phyloP scores from a whole-genome alignment of 2,113 vertebrate species.

The Hypomesus transpacificus region DNA sequence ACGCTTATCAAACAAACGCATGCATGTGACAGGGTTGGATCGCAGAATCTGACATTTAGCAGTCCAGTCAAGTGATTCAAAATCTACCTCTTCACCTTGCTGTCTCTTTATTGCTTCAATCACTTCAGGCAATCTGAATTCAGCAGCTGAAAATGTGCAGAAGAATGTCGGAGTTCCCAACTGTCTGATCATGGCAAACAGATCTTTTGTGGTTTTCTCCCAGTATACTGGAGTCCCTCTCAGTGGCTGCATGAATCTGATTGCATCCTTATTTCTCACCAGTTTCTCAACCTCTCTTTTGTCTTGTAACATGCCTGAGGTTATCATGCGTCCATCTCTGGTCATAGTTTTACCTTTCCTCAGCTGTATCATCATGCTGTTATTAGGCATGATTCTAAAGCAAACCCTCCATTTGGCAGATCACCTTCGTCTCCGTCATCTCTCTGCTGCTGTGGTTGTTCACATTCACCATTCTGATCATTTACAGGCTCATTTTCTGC shows the following conservation, averaged over 20 bases:
- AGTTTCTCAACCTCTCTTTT: no score
- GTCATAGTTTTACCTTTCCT: no score
- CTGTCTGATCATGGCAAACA: not conserved
- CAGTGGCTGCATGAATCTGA: conserved; percentile 2
- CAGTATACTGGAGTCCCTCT: not conserved
- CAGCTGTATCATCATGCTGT: no score
- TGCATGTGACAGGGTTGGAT: conserved; percentile 11
- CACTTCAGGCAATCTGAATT: not conserved
- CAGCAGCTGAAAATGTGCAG: not conserved
- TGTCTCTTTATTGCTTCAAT: no score
- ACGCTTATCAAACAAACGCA: conserved; percentile 18
- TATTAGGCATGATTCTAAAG: conserved; percentile 27
- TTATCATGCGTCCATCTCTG: no score
- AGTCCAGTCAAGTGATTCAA: no score
- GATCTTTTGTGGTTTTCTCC: not conserved
- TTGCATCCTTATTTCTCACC: not conserved
- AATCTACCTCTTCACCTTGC: no score
- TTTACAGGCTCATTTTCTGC: no score
- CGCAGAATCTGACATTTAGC: conserved; percentile 1
- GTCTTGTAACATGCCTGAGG: no score
- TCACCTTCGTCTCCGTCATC: conserved; percentile 8
- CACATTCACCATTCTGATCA: no score
- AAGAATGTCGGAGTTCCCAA: not conserved
- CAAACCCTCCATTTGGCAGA: conserved; percentile 10
- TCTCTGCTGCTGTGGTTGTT: not conserved